Evolutionary conservation across 2,113 vertebrate genomes (phyloP).

Genomic region (Paramormyrops kingsleyae): DNA sequence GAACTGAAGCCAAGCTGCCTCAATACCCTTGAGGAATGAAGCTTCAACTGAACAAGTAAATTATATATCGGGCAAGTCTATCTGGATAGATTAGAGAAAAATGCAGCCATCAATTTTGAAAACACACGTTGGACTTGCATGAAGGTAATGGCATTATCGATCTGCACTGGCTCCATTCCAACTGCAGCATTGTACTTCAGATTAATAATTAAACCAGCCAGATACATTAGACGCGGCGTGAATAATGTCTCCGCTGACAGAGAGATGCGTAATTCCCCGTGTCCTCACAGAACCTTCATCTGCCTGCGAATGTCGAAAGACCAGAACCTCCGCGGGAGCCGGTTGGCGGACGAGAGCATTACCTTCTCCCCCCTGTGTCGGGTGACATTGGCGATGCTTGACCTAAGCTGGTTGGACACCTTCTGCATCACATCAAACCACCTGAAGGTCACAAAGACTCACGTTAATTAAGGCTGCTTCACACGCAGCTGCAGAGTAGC

Average conservation of each 20-base stretch:
- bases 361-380: constrained; percentile 94
- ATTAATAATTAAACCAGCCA: not conserved
- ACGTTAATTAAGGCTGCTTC: too few species aligned
- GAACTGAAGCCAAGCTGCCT: not conserved
- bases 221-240: not conserved
- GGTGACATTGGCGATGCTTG: constrained; percentile 72
- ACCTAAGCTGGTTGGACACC: constrained; percentile 82
- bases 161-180: not conserved
- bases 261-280: not conserved
- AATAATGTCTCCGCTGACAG: not conserved
- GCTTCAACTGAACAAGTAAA: not conserved
- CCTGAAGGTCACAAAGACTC: constrained; percentile 47
- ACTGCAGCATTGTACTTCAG: not conserved
- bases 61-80: not conserved
- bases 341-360: not conserved
- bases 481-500: not conserved
- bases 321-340: not conserved
- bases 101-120: not conserved
- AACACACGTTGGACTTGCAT: not conserved
- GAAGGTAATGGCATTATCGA: not conserved
- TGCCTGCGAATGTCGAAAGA: not conserved
- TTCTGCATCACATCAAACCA: constrained; percentile 99
- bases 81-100: not conserved
- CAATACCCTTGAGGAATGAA: not conserved
- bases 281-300: not conserved